These are phyloP conservation scores for Byasa hedistus DNA, from an alignment of 2,888 invertebrate species.

Conservation along the genomic window DNA sequence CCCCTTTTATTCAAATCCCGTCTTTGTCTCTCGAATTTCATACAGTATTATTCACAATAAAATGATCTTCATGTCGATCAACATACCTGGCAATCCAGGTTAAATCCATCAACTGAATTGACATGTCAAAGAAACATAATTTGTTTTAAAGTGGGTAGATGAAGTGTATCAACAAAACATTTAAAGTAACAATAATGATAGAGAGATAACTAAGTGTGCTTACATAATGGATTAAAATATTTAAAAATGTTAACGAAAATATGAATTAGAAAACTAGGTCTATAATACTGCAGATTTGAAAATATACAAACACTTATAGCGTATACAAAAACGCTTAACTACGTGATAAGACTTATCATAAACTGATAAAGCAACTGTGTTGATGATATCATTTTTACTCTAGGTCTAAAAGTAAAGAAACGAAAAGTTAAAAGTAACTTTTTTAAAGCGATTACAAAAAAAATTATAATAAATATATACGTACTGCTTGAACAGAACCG, in stretches of 20 bases:
- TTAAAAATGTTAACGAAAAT: neutral
- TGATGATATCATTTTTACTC: slow-evolving; percentile 61
- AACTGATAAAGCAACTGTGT: slow-evolving; percentile 72
- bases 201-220: neutral
- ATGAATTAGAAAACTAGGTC: slow-evolving; percentile 10
- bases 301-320: slow-evolving; percentile 43
- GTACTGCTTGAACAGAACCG: slow-evolving; percentile 62
- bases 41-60: slow-evolving; percentile 69
- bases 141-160: neutral
- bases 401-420: slow-evolving; percentile 39
- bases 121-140: slow-evolving; percentile 10
- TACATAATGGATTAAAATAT: neutral
- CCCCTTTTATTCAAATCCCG: slow-evolving; percentile 76
- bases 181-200: neutral
- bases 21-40: slow-evolving; percentile 74
- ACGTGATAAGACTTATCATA: slow-evolving; percentile 67
- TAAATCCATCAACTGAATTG: slow-evolving; percentile 12
- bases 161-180: neutral
- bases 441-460: slow-evolving; percentile 38
- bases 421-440: slow-evolving; percentile 33
- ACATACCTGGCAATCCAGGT: slow-evolving; percentile 31
- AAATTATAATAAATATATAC: slow-evolving; percentile 55
- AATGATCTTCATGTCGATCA: slow-evolving; percentile 40
- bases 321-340: slow-evolving; percentile 47
- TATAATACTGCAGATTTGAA: slow-evolving; percentile 31